These are phyloP conservation scores for Dasypogon diadema DNA, from an alignment of 2,888 invertebrate species.

Conservation along the genomic window DNA sequence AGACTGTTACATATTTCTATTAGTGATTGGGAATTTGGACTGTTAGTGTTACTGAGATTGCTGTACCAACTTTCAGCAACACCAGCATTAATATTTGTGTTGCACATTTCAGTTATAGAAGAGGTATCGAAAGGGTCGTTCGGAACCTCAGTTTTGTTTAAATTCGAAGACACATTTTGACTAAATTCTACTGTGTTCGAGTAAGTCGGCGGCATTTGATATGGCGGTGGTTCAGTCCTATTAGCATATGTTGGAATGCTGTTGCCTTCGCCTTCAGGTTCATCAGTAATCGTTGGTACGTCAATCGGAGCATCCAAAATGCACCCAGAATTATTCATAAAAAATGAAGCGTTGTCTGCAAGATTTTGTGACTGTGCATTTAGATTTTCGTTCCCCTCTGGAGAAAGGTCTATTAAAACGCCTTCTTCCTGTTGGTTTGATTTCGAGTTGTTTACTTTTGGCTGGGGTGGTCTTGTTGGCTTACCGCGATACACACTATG, in stretches of 20 bases:
- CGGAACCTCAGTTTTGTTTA: slow-evolving; percentile 15
- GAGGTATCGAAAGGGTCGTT: slow-evolving; percentile 80
- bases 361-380: slow-evolving; percentile 8
- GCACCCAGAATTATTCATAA: slow-evolving; percentile 69
- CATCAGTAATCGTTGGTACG: slow-evolving; percentile 73
- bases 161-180: slow-evolving; percentile 54
- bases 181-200: slow-evolving; percentile 69
- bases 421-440: slow-evolving; percentile 71
- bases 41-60: slow-evolving; percentile 32
- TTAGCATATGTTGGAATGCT: slow-evolving; percentile 57
- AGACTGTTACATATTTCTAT: slow-evolving; percentile 45
- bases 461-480: slow-evolving; percentile 69
- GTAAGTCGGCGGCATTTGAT: slow-evolving; percentile 72
- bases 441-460: slow-evolving; percentile 60
- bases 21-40: slow-evolving; percentile 33
- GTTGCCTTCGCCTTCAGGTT: slow-evolving; percentile 59
- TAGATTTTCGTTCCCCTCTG: slow-evolving; percentile 68
- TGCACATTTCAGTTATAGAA: not conserved
- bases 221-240: slow-evolving; percentile 69
- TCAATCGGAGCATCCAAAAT: slow-evolving; percentile 82
- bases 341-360: slow-evolving; percentile 59
- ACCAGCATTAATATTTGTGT: slow-evolving; percentile 53
- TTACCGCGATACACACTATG: slow-evolving; percentile 60
- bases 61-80: slow-evolving; percentile 42
- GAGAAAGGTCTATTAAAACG: slow-evolving; percentile 80